Percentiles rank a stretch among this genome's conserved stretches.
phyloP scores from a whole-genome alignment of 2,797 vertebrate species.

The Sebastes elongatus region DNA sequence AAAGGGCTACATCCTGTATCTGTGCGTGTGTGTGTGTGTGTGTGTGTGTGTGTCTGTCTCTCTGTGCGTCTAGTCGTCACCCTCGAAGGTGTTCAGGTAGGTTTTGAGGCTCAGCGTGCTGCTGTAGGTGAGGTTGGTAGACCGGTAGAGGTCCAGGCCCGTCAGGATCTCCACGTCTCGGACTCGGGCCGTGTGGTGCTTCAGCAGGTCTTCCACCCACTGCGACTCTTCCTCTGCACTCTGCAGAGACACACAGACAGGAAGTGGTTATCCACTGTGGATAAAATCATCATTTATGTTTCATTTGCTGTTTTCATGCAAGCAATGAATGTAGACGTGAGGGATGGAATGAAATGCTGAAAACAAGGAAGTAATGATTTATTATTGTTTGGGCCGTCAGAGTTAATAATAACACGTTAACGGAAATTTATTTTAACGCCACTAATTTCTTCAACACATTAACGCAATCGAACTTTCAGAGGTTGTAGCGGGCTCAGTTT shows the following conservation, averaged over 20 bases:
- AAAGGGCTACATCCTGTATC: slow-evolving; percentile 24
- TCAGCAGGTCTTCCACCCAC: slow-evolving; percentile 94
- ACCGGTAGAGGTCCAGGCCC: slow-evolving; percentile 91
- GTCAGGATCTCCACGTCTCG: slow-evolving; percentile 94
- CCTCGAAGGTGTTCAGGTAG: slow-evolving; percentile 93
- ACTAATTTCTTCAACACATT: no score
- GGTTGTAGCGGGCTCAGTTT: no score
- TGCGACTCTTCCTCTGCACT: slow-evolving; percentile 86
- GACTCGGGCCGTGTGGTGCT: slow-evolving; percentile 91
- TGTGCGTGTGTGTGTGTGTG: background rate
- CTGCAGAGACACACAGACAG: slow-evolving; percentile 73
- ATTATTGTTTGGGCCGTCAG: background rate
- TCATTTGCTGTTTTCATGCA: background rate
- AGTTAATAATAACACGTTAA: no score
- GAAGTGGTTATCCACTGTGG: background rate
- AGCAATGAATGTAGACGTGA: background rate
- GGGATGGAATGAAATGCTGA: background rate
- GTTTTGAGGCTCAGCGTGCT: slow-evolving; percentile 93
- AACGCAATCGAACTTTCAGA: no score
- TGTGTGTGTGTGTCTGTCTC: slow-evolving; percentile 10
- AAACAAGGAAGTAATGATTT: background rate
- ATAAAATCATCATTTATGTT: background rate
- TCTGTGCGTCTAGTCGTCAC: slow-evolving; percentile 84
- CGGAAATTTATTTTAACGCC: no score
- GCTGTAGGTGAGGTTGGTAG: slow-evolving; percentile 87